Evolutionary conservation across 2,113 vertebrate genomes (phyloP).

Genomic region (Crocuta crocuta): DNA sequence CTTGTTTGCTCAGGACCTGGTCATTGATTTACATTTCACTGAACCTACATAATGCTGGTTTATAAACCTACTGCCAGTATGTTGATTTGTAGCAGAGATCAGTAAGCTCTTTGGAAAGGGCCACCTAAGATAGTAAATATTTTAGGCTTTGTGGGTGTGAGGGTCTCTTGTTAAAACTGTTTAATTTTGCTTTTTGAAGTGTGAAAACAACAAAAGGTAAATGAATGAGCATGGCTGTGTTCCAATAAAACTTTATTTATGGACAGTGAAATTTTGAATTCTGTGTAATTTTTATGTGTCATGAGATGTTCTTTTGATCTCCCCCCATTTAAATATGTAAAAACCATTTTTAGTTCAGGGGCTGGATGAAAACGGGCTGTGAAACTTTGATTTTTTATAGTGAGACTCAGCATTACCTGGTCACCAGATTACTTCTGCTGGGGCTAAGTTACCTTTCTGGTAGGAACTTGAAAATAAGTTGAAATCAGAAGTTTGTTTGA

Average conservation of each 20-base stretch:
- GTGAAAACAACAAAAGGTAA: background rate
- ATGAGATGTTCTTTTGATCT: background rate
- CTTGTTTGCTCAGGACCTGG: background rate
- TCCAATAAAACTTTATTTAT: slow-evolving; percentile 2
- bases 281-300: background rate
- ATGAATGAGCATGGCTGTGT: background rate
- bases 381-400: background rate
- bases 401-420: background rate
- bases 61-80: background rate
- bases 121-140: background rate
- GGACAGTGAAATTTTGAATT: background rate
- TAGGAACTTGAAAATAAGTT: background rate
- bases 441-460: background rate
- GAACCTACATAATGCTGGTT: background rate
- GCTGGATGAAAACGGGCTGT: background rate
- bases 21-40: background rate
- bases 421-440: background rate
- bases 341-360: background rate
- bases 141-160: background rate
- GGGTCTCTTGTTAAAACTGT: background rate
- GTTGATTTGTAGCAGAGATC: background rate
- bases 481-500: background rate
- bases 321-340: background rate
- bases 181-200: background rate
- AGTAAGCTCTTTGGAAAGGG: background rate